Evolutionary conservation across 2,888 invertebrate species (phyloP), one percentile per base, ranked within the genome.

Genomic region (Parnassius glacialis): DNA sequence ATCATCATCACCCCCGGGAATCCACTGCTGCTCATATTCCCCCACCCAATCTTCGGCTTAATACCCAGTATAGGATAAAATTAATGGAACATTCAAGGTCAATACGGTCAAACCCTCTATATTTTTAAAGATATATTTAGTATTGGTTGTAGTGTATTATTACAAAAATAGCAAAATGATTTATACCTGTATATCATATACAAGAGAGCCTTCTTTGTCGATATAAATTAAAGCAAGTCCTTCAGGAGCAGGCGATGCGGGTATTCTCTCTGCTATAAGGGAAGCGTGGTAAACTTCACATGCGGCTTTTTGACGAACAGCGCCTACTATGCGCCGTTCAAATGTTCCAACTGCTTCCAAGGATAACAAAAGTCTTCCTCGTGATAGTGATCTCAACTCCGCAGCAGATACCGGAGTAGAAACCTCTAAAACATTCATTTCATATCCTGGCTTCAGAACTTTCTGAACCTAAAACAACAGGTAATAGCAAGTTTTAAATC

Each of bases 251-350:
- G 74, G 89, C 67, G 84, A 81, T 61, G 78, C 91, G 44, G 81
- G 92, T 70, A 84, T 73, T 64, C 90, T 83, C 75, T 93, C 88
- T 1, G 93, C 92, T 1, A 94, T 85, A 50, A 96, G 78, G 0
- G 95, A 92, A 0, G 95, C 93, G 76, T 97, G 96, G 80, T 95
- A 96, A 60, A 97, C 89, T 81, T 97, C 97, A 75, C 97, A 97
- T 0, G 95, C 94, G 0, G 95, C 94, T 70, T 95, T 93, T 12
- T 96, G 95, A 34, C 95, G 92, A 1, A 97, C 94, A 56, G 89
- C 88, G 0, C 97, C 97, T 20, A 93, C 93, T 55, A 97, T 92
- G 66, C 93, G 92, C 52, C 95, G 81, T 55, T 93, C 92, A 0
- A 95, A 94, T 68, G 94, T 93, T 42, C 93, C 93, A 41, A 94